Evolutionary conservation across 2,797 vertebrate genomes (phyloP).

Genomic region (Pachyuromys duprasi): DNA sequence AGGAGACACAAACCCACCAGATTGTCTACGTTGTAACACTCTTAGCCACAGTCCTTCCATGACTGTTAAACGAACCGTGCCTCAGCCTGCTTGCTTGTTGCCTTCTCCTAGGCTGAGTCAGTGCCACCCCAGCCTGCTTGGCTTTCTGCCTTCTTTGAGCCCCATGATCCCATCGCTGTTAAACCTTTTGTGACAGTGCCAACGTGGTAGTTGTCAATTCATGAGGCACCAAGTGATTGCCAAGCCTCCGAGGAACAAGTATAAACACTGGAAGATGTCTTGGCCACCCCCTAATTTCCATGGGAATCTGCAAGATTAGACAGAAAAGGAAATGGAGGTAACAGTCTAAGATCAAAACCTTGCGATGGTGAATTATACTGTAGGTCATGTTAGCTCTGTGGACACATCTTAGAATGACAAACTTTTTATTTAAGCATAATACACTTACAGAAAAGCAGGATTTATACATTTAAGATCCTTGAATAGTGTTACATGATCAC

Average conservation of each 20-base stretch:
- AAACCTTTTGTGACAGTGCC: slow-evolving; percentile 54
- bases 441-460: background rate
- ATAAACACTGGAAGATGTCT: slow-evolving; percentile 47
- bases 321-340: slow-evolving; percentile 33
- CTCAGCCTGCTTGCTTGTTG: slow-evolving; percentile 21
- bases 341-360: slow-evolving; percentile 14
- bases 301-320: slow-evolving; percentile 20
- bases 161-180: background rate
- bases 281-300: background rate
- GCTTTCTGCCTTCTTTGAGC: slow-evolving; percentile 40
- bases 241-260: slow-evolving; percentile 62
- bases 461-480: slow-evolving; percentile 46
- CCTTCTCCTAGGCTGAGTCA: background rate
- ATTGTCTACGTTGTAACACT: slow-evolving; percentile 24
- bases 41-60: background rate
- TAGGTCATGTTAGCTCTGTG: background rate
- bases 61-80: slow-evolving; percentile 38
- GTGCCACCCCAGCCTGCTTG: background rate
- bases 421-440: slow-evolving; percentile 18
- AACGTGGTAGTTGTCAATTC: slow-evolving; percentile 18
- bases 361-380: background rate
- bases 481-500: background rate
- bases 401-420: background rate
- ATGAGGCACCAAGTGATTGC: slow-evolving; percentile 59
- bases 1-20: slow-evolving; percentile 2